Percentiles rank a stretch among this genome's conserved stretches.
These are phyloP conservation scores for Noctua janthe DNA, from an alignment of 2,888 invertebrate genomes.

Conservation along the genomic window DNA sequence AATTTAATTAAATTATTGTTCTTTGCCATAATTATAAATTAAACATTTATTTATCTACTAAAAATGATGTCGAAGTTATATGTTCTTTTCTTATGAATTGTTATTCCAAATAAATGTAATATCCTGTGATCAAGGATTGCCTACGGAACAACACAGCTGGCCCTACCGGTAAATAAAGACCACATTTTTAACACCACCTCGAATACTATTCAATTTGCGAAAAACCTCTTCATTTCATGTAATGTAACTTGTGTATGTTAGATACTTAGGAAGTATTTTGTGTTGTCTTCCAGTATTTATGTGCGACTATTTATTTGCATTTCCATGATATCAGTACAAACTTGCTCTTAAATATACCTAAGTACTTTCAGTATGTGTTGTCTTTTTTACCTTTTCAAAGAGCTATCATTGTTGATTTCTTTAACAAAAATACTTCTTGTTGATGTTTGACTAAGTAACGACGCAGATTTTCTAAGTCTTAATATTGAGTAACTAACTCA, in stretches of 20 bases:
- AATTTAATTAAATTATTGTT: slow-evolving; percentile 8
- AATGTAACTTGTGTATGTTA: slow-evolving; percentile 5
- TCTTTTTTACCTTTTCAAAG: slow-evolving; percentile 31
- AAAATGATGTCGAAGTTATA: slow-evolving; percentile 22
- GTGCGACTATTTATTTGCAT: slow-evolving; percentile 70
- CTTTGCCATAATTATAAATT: slow-evolving; percentile 44
- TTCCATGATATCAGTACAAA: slow-evolving; percentile 79
- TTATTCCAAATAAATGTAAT: slow-evolving; percentile 8
- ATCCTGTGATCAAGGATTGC: neutral
- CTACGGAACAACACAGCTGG: neutral
- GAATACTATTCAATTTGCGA: neutral
- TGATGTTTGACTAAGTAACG: neutral
- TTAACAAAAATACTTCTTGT: neutral
- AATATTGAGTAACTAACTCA: slow-evolving; percentile 4
- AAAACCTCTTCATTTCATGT: neutral
- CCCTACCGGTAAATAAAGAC: neutral
- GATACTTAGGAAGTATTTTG: slow-evolving; percentile 34
- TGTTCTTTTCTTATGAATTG: slow-evolving; percentile 8
- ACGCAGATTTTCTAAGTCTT: neutral
- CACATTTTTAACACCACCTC: neutral
- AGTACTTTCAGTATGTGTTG: slow-evolving; percentile 44
- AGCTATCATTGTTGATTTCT: neutral
- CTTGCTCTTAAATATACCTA: slow-evolving; percentile 68
- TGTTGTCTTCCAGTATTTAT: slow-evolving; percentile 73
- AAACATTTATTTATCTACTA: neutral